Evolutionary conservation across 37 sponge, comb jelly and placozoan species (phyloP).

Genomic region (Trichoplax adhaerens): DNA sequence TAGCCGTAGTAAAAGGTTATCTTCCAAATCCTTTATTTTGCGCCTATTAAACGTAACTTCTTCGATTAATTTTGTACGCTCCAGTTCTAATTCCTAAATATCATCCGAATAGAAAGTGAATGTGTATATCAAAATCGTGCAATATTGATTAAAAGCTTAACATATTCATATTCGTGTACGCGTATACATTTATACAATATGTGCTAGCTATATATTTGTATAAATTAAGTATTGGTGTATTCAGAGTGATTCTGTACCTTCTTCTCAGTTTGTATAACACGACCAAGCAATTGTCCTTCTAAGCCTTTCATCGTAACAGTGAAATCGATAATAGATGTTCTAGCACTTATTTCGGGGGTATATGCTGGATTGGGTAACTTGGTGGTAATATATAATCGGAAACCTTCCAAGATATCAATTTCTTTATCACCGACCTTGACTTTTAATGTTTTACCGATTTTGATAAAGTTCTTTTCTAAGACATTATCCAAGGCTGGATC

Average conservation of each 20-base stretch:
- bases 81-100: conserved; percentile 68
- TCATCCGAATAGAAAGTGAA: background rate
- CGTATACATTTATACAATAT: too few relatives aligned
- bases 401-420: conserved; percentile 88
- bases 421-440: conserved; percentile 99
- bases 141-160: too few relatives aligned
- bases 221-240: background rate
- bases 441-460: conserved; percentile 60
- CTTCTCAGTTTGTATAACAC: conserved; percentile 97
- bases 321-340: conserved; percentile 93
- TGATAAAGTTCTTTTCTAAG: conserved; percentile 98
- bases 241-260: conserved; percentile 3
- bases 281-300: conserved; percentile 92
- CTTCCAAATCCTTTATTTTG: conserved; percentile 95
- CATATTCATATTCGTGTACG: too few relatives aligned
- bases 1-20: conserved; percentile 82
- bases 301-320: conserved; percentile 99
- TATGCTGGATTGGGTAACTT: conserved; percentile 94
- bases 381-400: conserved; percentile 87
- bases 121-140: too few relatives aligned
- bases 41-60: conserved; percentile 90
- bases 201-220: too few relatives aligned
- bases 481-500: conserved; percentile 99
- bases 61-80: conserved; percentile 79
- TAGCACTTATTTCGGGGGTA: conserved; percentile 91